phyloP scores from a whole-genome alignment of 2,113 vertebrate genomes.

The Myxocyprinus asiaticus region DNA sequence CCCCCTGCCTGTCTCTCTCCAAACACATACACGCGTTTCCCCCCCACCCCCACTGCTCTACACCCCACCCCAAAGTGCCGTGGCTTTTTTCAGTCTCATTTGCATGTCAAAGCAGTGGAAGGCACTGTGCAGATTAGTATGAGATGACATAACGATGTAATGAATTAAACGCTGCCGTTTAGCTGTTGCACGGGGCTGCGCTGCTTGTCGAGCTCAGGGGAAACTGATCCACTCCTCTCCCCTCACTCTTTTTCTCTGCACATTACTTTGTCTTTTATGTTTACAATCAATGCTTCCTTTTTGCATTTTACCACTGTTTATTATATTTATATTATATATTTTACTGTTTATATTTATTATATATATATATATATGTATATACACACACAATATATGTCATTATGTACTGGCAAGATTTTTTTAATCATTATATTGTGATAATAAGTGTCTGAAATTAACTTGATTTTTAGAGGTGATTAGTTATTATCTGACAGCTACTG shows the following conservation, averaged over 20 bases:
- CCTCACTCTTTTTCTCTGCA: neutral
- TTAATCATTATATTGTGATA: no score
- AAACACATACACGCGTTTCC: slow-evolving; percentile 73
- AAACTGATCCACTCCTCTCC: slow-evolving; percentile 13
- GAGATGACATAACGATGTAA: slow-evolving; percentile 93
- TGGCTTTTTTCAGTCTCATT: slow-evolving; percentile 79
- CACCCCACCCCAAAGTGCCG: slow-evolving; percentile 58
- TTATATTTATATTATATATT: no score
- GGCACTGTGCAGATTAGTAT: slow-evolving; percentile 88
- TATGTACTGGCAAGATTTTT: no score
- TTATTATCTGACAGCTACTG: no score
- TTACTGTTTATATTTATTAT: no score
- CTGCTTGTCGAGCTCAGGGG: slow-evolving; percentile 50
- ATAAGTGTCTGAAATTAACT: no score
- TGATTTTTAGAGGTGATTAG: no score
- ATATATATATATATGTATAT: no score
- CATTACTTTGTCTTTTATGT: neutral
- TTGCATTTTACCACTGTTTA: no score
- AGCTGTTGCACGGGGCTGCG: slow-evolving; percentile 61
- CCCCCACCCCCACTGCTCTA: slow-evolving; percentile 54
- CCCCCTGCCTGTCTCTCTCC: slow-evolving; percentile 58
- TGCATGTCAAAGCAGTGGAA: slow-evolving; percentile 91
- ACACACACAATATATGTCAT: no score
- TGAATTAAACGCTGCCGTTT: slow-evolving; percentile 91
- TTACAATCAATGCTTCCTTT: neutral